Evolutionary conservation across 2,888 invertebrate genomes (phyloP).

Genomic region (Rhingia rostrata): DNA sequence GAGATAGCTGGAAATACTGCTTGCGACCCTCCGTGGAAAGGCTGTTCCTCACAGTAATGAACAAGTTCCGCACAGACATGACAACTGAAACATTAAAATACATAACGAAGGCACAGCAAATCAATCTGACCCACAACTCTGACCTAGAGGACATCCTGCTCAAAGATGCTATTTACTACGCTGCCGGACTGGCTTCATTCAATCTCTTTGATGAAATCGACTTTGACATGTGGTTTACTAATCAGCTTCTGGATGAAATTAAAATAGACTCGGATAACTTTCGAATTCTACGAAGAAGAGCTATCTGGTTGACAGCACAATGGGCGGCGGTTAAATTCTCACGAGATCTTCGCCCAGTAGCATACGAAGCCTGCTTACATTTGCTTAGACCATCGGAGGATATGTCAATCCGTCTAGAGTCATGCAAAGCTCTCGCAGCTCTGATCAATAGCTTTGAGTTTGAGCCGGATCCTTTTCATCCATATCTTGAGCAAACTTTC

Average conservation of each 20-base stretch:
- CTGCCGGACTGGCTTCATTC: slow-evolving; percentile 93
- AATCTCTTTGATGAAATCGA: slow-evolving; percentile 96
- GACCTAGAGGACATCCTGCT: slow-evolving; percentile 91
- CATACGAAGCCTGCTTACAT: slow-evolving; percentile 91
- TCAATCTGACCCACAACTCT: slow-evolving; percentile 87
- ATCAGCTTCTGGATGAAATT: slow-evolving; percentile 91
- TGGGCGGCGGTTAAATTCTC: slow-evolving; percentile 94
- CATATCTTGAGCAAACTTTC: slow-evolving; percentile 91
- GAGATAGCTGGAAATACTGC: slow-evolving; percentile 97
- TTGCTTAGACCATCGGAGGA: slow-evolving; percentile 91
- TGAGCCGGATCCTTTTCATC: slow-evolving; percentile 92
- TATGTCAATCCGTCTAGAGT: slow-evolving; percentile 93
- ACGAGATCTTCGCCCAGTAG: slow-evolving; percentile 89
- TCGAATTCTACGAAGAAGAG: slow-evolving; percentile 91
- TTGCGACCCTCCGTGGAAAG: slow-evolving; percentile 95
- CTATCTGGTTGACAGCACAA: slow-evolving; percentile 90
- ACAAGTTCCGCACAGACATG: slow-evolving; percentile 89
- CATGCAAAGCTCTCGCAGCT: slow-evolving; percentile 91
- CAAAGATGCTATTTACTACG: slow-evolving; percentile 97
- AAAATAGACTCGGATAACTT: slow-evolving; percentile 92
- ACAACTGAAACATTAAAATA: slow-evolving; percentile 89
- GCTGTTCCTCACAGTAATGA: slow-evolving; percentile 92
- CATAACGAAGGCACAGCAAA: slow-evolving; percentile 88
- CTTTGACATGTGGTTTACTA: slow-evolving; percentile 96
- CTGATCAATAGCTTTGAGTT: slow-evolving; percentile 97